Percentiles rank a stretch among this genome's conserved stretches.
phyloP scores from a whole-genome alignment of 2,888 invertebrate species.

The Cataglyphis albicans region DNA sequence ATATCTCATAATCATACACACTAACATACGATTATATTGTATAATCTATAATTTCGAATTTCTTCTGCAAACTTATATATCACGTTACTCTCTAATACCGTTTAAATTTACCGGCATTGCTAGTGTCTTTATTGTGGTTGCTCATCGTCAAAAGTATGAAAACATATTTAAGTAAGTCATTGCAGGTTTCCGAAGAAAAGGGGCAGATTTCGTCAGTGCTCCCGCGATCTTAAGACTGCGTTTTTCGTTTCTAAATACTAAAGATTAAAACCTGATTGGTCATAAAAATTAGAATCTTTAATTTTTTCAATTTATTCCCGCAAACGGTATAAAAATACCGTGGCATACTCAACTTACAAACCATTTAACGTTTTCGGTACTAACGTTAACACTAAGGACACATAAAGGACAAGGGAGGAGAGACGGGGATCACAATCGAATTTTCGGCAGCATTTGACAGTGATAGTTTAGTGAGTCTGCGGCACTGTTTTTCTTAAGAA shows the following conservation, averaged over 20 bases:
- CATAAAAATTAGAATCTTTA: slow-evolving; percentile 59
- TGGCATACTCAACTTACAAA: slow-evolving; percentile 76
- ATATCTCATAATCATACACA: slow-evolving; percentile 73
- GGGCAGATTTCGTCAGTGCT: not conserved
- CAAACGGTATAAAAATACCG: slow-evolving; percentile 68
- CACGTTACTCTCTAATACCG: slow-evolving; percentile 42
- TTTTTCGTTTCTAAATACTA: slow-evolving; percentile 24
- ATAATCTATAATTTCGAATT: slow-evolving; percentile 76
- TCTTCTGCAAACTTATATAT: slow-evolving; percentile 70
- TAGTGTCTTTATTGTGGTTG: slow-evolving; percentile 47
- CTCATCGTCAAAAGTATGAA: slow-evolving; percentile 34
- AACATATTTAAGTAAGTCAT: slow-evolving; percentile 5
- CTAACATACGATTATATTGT: slow-evolving; percentile 79
- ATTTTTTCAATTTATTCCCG: slow-evolving; percentile 40
- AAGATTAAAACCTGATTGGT: slow-evolving; percentile 67
- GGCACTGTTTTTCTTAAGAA: slow-evolving; percentile 54
- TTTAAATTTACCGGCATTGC: slow-evolving; percentile 34
- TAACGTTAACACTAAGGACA: slow-evolving; percentile 32
- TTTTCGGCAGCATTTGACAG: slow-evolving; percentile 69
- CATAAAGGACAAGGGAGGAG: not conserved
- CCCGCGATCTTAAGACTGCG: not conserved
- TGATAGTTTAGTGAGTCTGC: slow-evolving; percentile 58
- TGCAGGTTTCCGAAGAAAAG: slow-evolving; percentile 14
- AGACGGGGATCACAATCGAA: slow-evolving; percentile 42
- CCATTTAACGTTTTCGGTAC: slow-evolving; percentile 51